phyloP scores from a whole-genome alignment of 2,797 vertebrate genomes.

The Coregonus sp. region DNA sequence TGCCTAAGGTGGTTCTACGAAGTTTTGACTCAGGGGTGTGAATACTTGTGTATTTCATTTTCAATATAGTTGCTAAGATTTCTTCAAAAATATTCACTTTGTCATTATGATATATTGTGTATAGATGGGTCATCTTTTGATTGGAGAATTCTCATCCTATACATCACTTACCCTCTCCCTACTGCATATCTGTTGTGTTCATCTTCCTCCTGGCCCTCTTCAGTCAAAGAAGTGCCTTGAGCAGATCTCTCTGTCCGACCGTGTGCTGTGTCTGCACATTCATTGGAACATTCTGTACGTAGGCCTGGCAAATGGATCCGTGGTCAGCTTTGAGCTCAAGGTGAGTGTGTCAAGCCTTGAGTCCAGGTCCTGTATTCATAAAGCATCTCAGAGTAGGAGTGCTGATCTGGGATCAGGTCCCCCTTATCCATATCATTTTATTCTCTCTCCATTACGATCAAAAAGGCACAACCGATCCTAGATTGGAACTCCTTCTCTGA shows the following conservation, averaged over 20 bases:
- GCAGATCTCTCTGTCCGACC: conserved; percentile 80
- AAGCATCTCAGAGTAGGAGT: neutral
- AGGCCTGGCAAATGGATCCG: conserved; percentile 90
- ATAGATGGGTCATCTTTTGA: too few species aligned
- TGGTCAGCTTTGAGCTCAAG: conserved; percentile 85
- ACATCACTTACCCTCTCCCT: too few species aligned
- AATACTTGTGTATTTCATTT: too few species aligned
- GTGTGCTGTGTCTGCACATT: conserved; percentile 89
- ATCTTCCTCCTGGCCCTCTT: neutral
- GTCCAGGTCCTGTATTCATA: neutral
- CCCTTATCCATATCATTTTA: neutral
- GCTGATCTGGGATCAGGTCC: too few species aligned
- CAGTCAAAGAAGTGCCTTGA: conserved; percentile 83
- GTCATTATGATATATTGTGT: too few species aligned
- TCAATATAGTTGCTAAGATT: too few species aligned
- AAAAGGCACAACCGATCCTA: too few species aligned
- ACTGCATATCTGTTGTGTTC: neutral
- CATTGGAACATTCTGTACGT: conserved; percentile 89
- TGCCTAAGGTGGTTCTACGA: too few species aligned
- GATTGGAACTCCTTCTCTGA: too few species aligned
- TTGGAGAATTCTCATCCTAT: too few species aligned
- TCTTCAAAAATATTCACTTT: too few species aligned
- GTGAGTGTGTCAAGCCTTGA: conserved; percentile 67
- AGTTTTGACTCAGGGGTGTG: too few species aligned
- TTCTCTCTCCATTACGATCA: neutral